Conservation (phyloP, 2,113 vertebrate genomes). For the Brienomyrus brachyistius region DNA sequence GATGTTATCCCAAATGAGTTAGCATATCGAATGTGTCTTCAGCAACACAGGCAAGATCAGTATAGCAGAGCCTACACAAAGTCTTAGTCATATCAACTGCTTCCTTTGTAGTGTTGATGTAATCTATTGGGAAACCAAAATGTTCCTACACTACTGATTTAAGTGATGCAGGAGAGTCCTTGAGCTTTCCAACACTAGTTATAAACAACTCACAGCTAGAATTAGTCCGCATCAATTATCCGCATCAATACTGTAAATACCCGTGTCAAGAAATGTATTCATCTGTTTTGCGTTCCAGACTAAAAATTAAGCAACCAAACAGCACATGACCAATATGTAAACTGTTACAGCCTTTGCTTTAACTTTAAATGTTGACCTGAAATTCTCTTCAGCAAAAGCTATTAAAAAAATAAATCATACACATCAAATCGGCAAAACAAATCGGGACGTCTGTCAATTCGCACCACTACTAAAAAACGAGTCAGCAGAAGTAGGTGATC, state of each 20-base stretch:
- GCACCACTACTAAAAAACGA: background rate
- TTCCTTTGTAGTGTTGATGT: background rate
- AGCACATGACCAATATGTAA: background rate
- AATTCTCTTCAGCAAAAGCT: background rate
- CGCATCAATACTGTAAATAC: background rate
- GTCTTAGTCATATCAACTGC: background rate
- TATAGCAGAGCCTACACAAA: background rate
- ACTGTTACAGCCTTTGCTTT: background rate
- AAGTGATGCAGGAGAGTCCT: background rate
- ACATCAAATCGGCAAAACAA: background rate
- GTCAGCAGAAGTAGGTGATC: background rate
- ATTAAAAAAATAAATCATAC: background rate
- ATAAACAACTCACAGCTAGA: background rate
- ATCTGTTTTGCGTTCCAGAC: background rate
- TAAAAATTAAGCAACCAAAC: background rate
- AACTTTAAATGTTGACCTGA: background rate
- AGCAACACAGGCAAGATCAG: background rate
- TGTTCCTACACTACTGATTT: background rate
- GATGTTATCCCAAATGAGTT: no score
- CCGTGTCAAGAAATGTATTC: background rate
- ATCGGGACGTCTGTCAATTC: background rate
- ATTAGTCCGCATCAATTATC: background rate
- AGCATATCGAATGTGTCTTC: no score
- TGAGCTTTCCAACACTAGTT: background rate
- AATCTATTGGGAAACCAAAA: background rate